Percentiles rank a stretch among this genome's conserved stretches.
Conservation (phyloP, 2,113 vertebrate genomes). For the Pleuronectes platessa region DNA sequence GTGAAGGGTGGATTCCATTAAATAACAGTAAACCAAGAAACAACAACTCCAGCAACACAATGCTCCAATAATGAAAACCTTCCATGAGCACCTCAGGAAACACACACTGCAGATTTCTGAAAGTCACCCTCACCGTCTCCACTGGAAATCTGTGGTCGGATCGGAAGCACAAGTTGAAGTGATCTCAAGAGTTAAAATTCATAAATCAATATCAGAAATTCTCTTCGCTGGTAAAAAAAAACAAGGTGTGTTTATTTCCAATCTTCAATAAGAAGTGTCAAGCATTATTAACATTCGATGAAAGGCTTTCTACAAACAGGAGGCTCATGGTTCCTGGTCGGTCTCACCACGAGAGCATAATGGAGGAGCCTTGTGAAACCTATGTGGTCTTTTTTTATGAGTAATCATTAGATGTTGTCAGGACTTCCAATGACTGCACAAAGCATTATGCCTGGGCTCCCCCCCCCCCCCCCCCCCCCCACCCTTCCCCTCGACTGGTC, state of each 20-base stretch:
- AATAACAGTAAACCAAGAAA: neutral
- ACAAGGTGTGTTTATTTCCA: neutral
- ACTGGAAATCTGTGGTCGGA: neutral
- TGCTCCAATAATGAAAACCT: neutral
- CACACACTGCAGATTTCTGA: neutral
- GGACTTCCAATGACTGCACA: conserved; percentile 63
- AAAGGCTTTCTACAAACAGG: neutral
- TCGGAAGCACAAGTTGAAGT: neutral
- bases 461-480: conserved; percentile 7
- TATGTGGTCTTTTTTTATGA: conserved; percentile 69
- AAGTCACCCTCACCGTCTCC: neutral
- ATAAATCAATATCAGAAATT: neutral
- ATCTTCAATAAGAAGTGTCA: neutral
- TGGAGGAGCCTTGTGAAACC: conserved; percentile 47
- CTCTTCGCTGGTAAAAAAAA: neutral
- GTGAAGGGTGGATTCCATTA: neutral
- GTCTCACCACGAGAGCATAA: conserved; percentile 43
- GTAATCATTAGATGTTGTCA: conserved; percentile 72
- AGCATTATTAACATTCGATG: neutral
- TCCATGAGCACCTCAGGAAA: neutral
- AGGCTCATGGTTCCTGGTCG: conserved; percentile 16
- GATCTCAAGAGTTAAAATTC: neutral
- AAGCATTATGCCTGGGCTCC: conserved; percentile 39
- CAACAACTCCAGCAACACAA: neutral
- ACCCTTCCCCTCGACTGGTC: conserved; percentile 21